Base-by-base conservation (phyloP, 2,797 vertebrate genomes). In the Sebastes oblongus region DNA sequence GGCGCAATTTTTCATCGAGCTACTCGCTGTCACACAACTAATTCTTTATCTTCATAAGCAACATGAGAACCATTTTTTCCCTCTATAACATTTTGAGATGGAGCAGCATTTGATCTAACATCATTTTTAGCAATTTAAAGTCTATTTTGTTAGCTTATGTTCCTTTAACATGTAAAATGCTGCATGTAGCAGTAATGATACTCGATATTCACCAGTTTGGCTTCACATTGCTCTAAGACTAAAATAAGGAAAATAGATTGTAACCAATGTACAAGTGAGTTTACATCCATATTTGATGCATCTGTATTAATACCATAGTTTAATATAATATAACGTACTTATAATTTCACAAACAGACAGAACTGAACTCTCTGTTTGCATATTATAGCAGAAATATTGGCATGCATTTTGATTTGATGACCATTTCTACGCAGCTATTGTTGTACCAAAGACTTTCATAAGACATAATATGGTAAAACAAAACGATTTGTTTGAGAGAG, bases 21-120 rank as follows among this genome's bases (percentile, higher is more conserved):
- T 58, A 64, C 82, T 75, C 71, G 42, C 59, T 55, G 73, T 85
- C 88, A 82, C 79, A 86, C 74, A 24, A 80, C 65, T 52, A 39
- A 89, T 86, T 84, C 30, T 78, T 89, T 8, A 59, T 82, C 81
- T 78, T 89, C 54, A 76, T 86, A 68, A 82, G 79, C 61, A 82
- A 82, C 50, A 74, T 10, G 72, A 81, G 68, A 74, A 60, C 8
- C 10, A 9, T 13, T 68, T 71, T 59, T n/a, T 56, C 20, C 32
- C 36, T 69, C 22, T 34, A 54, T 12, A 9, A 62, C 18, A 6
- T 27, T 68, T 46, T 42, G 8, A 72, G 78, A 20, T 27, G 25
- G 25, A 27, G 25, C 5, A 7, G 11, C 70, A 61, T 59, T 75
- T 13, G 59, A 11, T 30, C 8, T 22, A 22, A 65, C 8, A 3